A percentile compares a stretch with the other conserved stretches of the same genome.
These are phyloP conservation scores for Thalassophryne amazonica DNA, from an alignment of 2,797 vertebrate genomes.

Conservation along the genomic window DNA sequence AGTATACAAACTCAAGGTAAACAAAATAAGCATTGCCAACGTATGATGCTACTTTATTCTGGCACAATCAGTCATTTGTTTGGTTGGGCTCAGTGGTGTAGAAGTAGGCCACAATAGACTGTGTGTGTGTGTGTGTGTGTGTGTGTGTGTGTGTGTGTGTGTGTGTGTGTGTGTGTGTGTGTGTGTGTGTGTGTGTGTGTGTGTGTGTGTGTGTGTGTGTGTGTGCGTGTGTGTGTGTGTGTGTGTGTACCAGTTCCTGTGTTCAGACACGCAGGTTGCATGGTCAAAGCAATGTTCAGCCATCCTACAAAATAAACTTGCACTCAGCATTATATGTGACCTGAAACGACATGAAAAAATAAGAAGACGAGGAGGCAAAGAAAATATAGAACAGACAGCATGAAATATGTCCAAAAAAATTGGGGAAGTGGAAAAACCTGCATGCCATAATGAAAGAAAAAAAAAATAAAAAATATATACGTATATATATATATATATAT, in stretches of 20 bases:
- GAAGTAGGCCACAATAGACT: conserved; percentile 27
- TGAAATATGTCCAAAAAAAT: background rate
- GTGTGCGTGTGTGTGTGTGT: background rate
- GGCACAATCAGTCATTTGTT: conserved; percentile 23
- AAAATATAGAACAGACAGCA: background rate
- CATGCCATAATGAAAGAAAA: no score
- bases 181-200: background rate
- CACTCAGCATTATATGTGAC: conserved; percentile 38
- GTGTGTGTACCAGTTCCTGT: background rate
- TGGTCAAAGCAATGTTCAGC: conserved; percentile 32
- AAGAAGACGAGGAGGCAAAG: conserved; percentile 6
- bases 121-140: conserved; percentile 1
- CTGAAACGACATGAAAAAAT: conserved; percentile 27
- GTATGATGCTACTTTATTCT: conserved; percentile 30
- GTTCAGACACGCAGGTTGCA: conserved; percentile 30
- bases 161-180: background rate
- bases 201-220: no score
- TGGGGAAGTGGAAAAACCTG: no score
- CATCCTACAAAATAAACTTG: conserved; percentile 29
- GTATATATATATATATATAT: background rate
- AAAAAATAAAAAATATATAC: background rate
- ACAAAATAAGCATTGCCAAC: conserved; percentile 19
- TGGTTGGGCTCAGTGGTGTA: conserved; percentile 11
- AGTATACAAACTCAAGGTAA: conserved; percentile 5
- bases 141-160: background rate